Conservation (phyloP, 2,113 vertebrate species). For the Alosa alosa region DNA sequence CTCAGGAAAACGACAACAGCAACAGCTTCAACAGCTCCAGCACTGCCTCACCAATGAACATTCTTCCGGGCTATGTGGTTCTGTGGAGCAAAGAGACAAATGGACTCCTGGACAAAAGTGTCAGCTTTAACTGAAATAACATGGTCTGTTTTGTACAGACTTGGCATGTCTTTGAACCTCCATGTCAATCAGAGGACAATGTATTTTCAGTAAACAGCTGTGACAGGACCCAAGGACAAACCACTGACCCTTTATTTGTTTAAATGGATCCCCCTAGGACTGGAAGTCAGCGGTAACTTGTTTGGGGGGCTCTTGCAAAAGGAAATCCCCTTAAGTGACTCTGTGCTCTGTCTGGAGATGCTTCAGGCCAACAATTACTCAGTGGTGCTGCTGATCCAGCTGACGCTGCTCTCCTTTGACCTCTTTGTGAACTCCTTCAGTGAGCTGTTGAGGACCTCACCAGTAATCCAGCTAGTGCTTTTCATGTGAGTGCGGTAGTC, state of each 20-base stretch:
- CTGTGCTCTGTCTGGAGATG: conserved; percentile 60
- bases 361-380: conserved; percentile 89
- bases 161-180: not conserved
- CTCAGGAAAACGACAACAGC: not conserved
- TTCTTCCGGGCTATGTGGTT: not conserved
- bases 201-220: not conserved
- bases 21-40: not conserved
- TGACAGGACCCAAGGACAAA: not conserved
- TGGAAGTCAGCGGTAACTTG: conserved; percentile 52
- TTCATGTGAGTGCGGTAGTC: conserved; percentile 81
- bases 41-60: not conserved
- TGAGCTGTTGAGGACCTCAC: conserved; percentile 80
- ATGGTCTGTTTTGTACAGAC: not conserved
- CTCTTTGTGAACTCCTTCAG: conserved; percentile 93
- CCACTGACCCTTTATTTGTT: not conserved
- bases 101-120: not conserved
- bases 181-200: not conserved
- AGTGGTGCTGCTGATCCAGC: conserved; percentile 87
- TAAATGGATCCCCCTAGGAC: conserved; percentile 11
- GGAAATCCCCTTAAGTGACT: conserved; percentile 45
- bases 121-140: not conserved
- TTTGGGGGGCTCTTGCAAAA: conserved; percentile 61
- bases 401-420: conserved; percentile 85
- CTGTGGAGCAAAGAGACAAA: not conserved
- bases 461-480: conserved; percentile 84